These are phyloP conservation scores for Aphidius ervi DNA, from an alignment of 1,140 invertebrate species.

Conservation along the genomic window DNA sequence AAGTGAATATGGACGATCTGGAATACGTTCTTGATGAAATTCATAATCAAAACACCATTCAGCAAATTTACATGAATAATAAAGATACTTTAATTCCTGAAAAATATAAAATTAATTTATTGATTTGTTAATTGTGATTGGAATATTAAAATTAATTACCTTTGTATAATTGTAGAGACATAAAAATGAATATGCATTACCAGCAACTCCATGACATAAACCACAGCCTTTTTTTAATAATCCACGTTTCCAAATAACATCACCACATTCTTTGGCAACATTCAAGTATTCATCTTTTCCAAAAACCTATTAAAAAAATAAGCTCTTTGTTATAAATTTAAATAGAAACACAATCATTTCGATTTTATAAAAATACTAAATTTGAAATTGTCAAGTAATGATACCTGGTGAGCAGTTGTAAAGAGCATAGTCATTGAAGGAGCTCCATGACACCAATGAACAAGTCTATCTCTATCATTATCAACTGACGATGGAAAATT, in stretches of 20 bases:
- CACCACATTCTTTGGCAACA: conserved; percentile 66
- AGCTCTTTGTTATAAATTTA: not conserved
- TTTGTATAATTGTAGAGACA: conserved; percentile 75
- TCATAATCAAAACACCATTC: conserved; percentile 79
- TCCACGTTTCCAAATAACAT: conserved; percentile 81
- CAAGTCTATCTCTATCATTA: conserved; percentile 68
- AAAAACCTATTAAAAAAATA: conserved; percentile 59
- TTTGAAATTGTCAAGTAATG: conserved; percentile 16
- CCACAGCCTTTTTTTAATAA: conserved; percentile 87
- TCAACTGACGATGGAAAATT: conserved; percentile 83
- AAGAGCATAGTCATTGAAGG: conserved; percentile 81
- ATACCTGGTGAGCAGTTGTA: conserved; percentile 70
- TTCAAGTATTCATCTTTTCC: conserved; percentile 70
- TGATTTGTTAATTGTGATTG: not conserved
- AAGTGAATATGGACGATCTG: conserved; percentile 78
- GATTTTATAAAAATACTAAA: conserved; percentile 19
- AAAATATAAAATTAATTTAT: conserved; percentile 21
- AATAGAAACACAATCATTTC: conserved; percentile 2
- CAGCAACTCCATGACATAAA: conserved; percentile 87
- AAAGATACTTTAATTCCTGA: conserved; percentile 66
- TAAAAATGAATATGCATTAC: conserved; percentile 87
- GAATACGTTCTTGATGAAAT: conserved; percentile 60
- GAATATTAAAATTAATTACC: conserved; percentile 45
- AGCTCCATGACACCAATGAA: conserved; percentile 96
- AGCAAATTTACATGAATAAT: conserved; percentile 76